Conservation (phyloP, 2,113 vertebrate species). For the Mormoops blainvillei region DNA sequence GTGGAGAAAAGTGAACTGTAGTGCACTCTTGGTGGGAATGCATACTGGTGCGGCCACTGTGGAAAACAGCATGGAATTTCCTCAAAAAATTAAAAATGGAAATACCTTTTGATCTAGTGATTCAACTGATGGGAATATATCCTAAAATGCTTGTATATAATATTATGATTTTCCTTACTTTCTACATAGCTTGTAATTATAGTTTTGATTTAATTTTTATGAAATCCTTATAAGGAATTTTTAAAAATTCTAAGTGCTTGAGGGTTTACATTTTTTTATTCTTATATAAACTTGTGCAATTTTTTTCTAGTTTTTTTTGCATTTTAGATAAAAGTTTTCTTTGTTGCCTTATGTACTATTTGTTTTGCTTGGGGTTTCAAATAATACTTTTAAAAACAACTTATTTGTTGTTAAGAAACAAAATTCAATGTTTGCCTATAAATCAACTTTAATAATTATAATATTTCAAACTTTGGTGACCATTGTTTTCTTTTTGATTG, state of each 20-base stretch:
- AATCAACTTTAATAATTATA: conserved; percentile 27
- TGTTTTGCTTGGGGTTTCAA: conserved; percentile 27
- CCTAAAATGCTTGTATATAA: background rate
- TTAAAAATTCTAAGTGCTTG: background rate
- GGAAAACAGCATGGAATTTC: too few relatives aligned
- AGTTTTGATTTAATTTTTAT: background rate
- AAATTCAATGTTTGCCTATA: conserved; percentile 9
- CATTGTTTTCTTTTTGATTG: background rate
- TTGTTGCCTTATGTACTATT: background rate
- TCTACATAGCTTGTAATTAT: conserved; percentile 5
- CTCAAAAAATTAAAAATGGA: too few relatives aligned
- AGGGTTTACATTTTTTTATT: background rate
- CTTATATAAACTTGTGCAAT: background rate
- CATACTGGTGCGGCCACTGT: too few relatives aligned
- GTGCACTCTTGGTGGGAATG: too few relatives aligned
- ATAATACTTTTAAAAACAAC: background rate
- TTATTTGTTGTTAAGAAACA: background rate
- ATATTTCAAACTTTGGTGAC: background rate
- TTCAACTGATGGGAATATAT: too few relatives aligned
- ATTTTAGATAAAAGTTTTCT: conserved; percentile 12
- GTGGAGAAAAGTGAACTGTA: too few relatives aligned
- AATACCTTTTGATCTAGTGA: too few relatives aligned
- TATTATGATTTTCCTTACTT: conserved; percentile 1
- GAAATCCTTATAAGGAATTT: background rate
- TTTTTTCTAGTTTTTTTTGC: background rate